Conservation (phyloP, 2,113 vertebrate genomes). For the Chlorodrepanis virens region DNA sequence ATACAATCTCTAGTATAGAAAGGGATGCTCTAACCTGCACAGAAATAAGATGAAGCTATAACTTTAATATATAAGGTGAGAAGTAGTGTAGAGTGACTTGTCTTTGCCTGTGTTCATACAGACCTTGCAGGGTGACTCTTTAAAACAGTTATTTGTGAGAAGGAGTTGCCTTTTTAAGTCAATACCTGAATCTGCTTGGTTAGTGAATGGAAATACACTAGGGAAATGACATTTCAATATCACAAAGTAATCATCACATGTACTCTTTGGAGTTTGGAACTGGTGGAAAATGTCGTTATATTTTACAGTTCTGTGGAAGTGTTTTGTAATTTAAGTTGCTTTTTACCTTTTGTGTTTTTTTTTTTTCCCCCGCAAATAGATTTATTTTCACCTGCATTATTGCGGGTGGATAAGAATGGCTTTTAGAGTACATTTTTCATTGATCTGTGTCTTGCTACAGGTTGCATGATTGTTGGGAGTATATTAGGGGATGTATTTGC, state of each 20-base stretch:
- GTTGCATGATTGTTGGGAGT: not conserved
- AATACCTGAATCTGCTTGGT: not conserved
- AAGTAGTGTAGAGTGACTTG: not conserved
- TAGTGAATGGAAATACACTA: not conserved
- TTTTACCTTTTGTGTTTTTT: fast-evolving
- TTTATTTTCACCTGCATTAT: not conserved
- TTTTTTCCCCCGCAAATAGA: not conserved
- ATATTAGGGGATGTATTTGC: not conserved
- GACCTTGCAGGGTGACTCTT: not conserved
- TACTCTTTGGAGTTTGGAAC: not conserved
- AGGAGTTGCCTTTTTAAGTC: not conserved
- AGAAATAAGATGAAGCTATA: not conserved
- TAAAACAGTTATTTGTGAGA: not conserved
- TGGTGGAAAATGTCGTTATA: not conserved
- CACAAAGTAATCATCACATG: not conserved
- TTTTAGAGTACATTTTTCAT: not conserved
- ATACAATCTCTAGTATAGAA: not conserved
- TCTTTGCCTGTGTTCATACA: not conserved
- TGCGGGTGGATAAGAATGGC: not conserved
- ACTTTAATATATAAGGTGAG: not conserved
- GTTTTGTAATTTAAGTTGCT: not conserved
- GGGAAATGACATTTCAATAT: not conserved
- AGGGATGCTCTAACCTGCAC: not conserved
- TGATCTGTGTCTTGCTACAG: not conserved
- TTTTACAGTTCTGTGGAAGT: not conserved